Percentiles rank a stretch among this genome's conserved stretches.
phyloP scores from a whole-genome alignment of 2,113 vertebrate species.

The Symphodus melops region DNA sequence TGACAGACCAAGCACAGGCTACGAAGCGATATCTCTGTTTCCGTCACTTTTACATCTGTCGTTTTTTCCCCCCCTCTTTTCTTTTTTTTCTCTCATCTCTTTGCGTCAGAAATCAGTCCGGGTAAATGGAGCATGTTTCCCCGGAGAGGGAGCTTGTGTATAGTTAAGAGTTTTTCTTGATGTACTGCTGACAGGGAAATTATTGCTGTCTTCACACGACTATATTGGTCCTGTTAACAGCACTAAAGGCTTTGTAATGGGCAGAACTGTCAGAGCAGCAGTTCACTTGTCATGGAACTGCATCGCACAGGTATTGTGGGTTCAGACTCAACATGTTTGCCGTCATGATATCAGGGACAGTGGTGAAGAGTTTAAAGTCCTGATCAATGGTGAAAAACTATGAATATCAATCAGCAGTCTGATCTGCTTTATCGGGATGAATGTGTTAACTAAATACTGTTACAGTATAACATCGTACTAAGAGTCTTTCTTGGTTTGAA shows the following conservation, averaged over 20 bases:
- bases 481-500: too few relatives aligned
- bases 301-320: neutral
- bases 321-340: slow-evolving; percentile 1
- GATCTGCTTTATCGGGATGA: too few relatives aligned
- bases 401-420: too few relatives aligned
- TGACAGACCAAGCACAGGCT: slow-evolving; percentile 30
- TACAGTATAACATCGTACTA: too few relatives aligned
- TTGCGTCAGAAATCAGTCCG: slow-evolving; percentile 40
- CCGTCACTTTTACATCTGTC: slow-evolving; percentile 49
- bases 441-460: too few relatives aligned
- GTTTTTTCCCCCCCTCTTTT: too few relatives aligned
- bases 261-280: neutral
- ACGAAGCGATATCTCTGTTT: slow-evolving; percentile 25
- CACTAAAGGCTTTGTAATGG: slow-evolving; percentile 4
- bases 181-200: slow-evolving; percentile 48
- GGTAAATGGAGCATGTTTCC: slow-evolving; percentile 60
- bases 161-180: slow-evolving; percentile 43
- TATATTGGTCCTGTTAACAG: slow-evolving; percentile 33
- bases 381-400: neutral
- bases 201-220: slow-evolving; percentile 9
- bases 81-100: slow-evolving; percentile 11
- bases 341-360: neutral
- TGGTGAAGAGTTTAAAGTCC: neutral
- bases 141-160: slow-evolving; percentile 35
- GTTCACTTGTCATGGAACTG: neutral